Percentiles rank a stretch among this genome's conserved stretches.
Evolutionary conservation across 2,888 invertebrate genomes (phyloP).

Genomic region (Lottia scabra): DNA sequence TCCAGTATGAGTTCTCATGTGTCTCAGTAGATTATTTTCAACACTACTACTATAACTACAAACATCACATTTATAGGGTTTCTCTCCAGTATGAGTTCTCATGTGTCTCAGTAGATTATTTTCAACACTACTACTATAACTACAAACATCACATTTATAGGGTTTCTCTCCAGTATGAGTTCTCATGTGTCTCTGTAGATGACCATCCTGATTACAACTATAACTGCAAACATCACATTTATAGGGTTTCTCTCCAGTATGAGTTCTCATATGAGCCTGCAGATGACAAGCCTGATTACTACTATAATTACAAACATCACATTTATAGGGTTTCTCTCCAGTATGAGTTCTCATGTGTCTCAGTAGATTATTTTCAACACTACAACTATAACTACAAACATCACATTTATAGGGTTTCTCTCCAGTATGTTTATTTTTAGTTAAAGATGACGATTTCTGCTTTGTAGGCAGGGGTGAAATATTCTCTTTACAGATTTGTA

Average conservation of each 20-base stretch:
- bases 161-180: neutral
- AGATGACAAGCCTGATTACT: neutral
- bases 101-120: slow-evolving; percentile 2
- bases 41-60: neutral
- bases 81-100: slow-evolving; percentile 15
- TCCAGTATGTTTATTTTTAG: neutral
- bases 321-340: neutral
- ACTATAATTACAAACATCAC: neutral
- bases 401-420: neutral
- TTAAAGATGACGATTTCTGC: neutral
- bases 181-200: slow-evolving; percentile 1
- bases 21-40: neutral
- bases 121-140: neutral
- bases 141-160: slow-evolving; percentile 12
- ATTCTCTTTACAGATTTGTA: too few relatives aligned
- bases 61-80: slow-evolving; percentile 8
- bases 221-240: neutral
- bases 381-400: neutral
- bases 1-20: slow-evolving; percentile 11
- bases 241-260: neutral
- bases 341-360: neutral
- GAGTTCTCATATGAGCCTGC: neutral
- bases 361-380: neutral
- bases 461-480: neutral
- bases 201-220: neutral